These are phyloP conservation scores for Ephialtes manifestator DNA, from an alignment of 2,888 invertebrate species.

Conservation along the genomic window DNA sequence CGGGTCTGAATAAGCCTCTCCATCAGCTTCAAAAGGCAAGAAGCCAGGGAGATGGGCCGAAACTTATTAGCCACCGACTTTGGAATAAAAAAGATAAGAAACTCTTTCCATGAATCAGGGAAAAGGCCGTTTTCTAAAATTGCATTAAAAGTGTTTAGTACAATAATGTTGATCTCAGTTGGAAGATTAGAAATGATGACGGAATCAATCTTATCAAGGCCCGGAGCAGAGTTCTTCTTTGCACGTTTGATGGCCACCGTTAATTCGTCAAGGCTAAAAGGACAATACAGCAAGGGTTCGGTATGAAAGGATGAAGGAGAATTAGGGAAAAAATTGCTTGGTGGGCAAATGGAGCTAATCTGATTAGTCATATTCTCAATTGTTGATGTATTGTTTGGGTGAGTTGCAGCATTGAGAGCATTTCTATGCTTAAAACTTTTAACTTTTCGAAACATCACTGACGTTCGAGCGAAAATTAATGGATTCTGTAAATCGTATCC, in stretches of 20 bases:
- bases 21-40: constrained; percentile 39
- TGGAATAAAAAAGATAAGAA: constrained; percentile 34
- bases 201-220: neutral
- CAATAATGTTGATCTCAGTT: neutral
- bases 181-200: neutral
- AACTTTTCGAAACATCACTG: neutral
- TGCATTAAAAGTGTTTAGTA: neutral
- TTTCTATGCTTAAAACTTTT: constrained; percentile 5
- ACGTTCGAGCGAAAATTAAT: neutral
- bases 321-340: neutral
- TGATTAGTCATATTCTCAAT: constrained; percentile 8
- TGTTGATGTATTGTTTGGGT: neutral
- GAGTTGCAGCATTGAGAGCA: neutral
- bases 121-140: neutral
- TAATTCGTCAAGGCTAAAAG: constrained; percentile 17
- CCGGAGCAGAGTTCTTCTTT: neutral
- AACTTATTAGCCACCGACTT: constrained; percentile 19
- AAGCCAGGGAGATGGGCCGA: constrained; percentile 47
- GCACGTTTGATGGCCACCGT: neutral
- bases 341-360: neutral
- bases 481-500: neutral
- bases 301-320: neutral
- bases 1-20: too few species aligned
- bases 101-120: neutral
- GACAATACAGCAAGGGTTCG: neutral